Percentiles rank a stretch among this genome's conserved stretches.
These are phyloP conservation scores for Spialia ferax DNA, from an alignment of 2,888 invertebrate genomes.

Conservation along the genomic window DNA sequence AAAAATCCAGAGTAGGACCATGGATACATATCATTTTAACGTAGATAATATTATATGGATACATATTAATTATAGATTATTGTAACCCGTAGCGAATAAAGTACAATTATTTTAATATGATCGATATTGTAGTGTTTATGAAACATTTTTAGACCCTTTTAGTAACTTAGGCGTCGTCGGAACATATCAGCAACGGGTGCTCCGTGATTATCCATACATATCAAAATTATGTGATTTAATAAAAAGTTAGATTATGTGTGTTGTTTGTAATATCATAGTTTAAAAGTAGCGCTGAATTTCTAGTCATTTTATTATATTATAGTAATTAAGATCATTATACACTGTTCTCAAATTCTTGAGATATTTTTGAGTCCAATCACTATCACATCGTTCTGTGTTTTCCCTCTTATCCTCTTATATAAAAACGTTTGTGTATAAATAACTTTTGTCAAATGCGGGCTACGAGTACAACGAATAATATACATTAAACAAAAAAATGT, in stretches of 20 bases:
- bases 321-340: slow-evolving; percentile 14
- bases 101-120: slow-evolving; percentile 84
- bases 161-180: slow-evolving; percentile 55
- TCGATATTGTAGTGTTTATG: slow-evolving; percentile 78
- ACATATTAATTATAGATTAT: slow-evolving; percentile 61
- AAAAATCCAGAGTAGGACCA: slow-evolving; percentile 83
- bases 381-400: slow-evolving; percentile 16
- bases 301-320: slow-evolving; percentile 35
- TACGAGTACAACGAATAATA: slow-evolving; percentile 76
- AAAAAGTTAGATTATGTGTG: slow-evolving; percentile 56
- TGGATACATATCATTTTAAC: slow-evolving; percentile 78
- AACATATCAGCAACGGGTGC: slow-evolving; percentile 71
- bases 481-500: slow-evolving; percentile 19
- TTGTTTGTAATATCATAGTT: slow-evolving; percentile 57
- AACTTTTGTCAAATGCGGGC: slow-evolving; percentile 85
- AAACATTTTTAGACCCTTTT: slow-evolving; percentile 76
- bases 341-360: slow-evolving; percentile 15
- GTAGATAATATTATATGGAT: slow-evolving; percentile 62
- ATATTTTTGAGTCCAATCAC: neutral
- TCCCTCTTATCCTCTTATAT: slow-evolving; percentile 40
- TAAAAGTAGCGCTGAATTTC: slow-evolving; percentile 51
- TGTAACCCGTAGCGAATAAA: slow-evolving; percentile 74
- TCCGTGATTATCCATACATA: slow-evolving; percentile 76
- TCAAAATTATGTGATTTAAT: slow-evolving; percentile 82
- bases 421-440: slow-evolving; percentile 40